Conservation (phyloP, 2,888 invertebrate species). For the Stenurella melanura region DNA sequence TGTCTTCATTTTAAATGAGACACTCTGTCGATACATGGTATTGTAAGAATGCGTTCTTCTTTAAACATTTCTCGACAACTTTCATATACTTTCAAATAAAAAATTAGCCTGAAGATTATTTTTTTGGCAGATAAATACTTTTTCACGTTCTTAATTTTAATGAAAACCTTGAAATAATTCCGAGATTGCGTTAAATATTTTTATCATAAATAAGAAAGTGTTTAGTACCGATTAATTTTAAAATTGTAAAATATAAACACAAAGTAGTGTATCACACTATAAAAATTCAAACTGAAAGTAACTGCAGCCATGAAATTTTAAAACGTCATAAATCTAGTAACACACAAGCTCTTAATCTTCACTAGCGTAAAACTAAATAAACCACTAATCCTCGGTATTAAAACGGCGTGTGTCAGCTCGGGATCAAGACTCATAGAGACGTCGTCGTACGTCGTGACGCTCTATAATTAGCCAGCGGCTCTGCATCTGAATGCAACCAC, state of each 20-base stretch:
- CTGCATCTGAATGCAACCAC: conserved; percentile 32
- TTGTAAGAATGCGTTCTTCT: too few relatives aligned
- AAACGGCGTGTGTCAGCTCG: conserved; percentile 31
- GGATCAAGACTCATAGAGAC: conserved; percentile 13
- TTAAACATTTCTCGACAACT: too few relatives aligned
- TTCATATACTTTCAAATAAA: too few relatives aligned
- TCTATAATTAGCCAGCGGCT: conserved; percentile 33
- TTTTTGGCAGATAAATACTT: too few relatives aligned
- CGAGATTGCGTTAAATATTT: background rate
- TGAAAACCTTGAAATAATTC: too few relatives aligned
- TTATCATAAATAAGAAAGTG: background rate
- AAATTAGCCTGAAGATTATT: too few relatives aligned
- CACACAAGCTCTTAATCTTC: conserved; percentile 41
- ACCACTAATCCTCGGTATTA: conserved; percentile 36
- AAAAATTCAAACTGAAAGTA: conserved; percentile 32
- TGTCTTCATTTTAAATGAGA: too few relatives aligned
- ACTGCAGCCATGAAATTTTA: conserved; percentile 35
- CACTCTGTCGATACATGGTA: too few relatives aligned
- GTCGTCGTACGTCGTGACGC: conserved; percentile 32
- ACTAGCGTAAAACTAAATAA: conserved; percentile 40
- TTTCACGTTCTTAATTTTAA: too few relatives aligned
- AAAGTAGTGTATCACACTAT: conserved; percentile 2
- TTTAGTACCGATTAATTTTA: background rate
- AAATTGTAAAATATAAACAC: conserved; percentile 22
- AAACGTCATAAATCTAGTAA: conserved; percentile 38